Conservation (phyloP, 1,140 invertebrate genomes). For the Brachionus manjavacas region DNA sequence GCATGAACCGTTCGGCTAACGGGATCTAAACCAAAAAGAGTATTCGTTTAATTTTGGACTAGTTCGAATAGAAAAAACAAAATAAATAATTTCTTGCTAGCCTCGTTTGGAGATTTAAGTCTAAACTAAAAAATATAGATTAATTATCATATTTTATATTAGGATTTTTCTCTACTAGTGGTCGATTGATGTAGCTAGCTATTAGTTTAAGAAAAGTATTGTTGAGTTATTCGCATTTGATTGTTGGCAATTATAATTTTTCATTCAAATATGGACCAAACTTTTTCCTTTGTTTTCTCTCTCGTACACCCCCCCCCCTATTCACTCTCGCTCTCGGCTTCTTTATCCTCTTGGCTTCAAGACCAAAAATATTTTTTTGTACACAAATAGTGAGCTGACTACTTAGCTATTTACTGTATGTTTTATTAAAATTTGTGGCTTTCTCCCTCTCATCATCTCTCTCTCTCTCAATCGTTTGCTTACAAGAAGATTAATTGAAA, state of each 20-base stretch:
- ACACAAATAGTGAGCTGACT: neutral
- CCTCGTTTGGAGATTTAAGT: neutral
- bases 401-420: neutral
- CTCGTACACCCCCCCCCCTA: no score
- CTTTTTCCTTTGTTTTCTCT: neutral
- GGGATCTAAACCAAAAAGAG: neutral
- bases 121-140: constrained; percentile 1
- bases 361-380: neutral
- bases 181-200: neutral
- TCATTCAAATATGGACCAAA: constrained; percentile 3
- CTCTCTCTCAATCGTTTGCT: neutral
- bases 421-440: constrained; percentile 17
- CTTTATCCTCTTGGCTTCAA: constrained; percentile 32
- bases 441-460: neutral
- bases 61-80: constrained; percentile 6
- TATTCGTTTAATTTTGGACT: neutral
- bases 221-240: constrained; percentile 4
- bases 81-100: constrained; percentile 1
- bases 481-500: neutral
- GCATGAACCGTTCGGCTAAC: neutral
- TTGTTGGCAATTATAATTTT: constrained; percentile 31
- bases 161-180: neutral
- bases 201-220: neutral
- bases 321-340: neutral
- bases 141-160: constrained; percentile 34